Evolutionary conservation across 2,888 invertebrate genomes (phyloP), one percentile per base, ranked within the genome.

Genomic region (Eupeodes latifasciatus): DNA sequence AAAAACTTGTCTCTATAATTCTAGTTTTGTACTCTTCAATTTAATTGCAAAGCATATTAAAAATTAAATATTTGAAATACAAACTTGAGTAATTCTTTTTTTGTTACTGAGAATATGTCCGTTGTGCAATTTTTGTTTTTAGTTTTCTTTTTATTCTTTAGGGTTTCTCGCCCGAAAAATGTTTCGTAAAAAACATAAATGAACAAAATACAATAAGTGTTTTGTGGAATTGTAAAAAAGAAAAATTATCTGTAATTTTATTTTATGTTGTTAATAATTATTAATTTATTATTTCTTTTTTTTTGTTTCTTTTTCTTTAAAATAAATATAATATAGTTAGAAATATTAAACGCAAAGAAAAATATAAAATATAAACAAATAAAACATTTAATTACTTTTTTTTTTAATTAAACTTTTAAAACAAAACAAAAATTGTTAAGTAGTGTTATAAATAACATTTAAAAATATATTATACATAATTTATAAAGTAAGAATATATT

Each of bases 221-320:
- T 72, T 69, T 71, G 85, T 64, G 67, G 69, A 80, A 78, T 53
- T 76, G 75, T 79, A 76, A 78, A 67, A 92, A 94, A 95, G 95
- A 94, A 94, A 57, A 59, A 79, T 44, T 36, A 57, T 81, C 55
- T 77, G 40, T 77, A 66, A 64, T 64, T 76, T 79, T 51, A 72
- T 44, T 64, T 67, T 79, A 81, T 82, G 81, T 85, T 89, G 85
- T 89, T 89, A 85, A 82, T 89, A 85, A 82, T 78, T 78, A 81
- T 76, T 89, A 85, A 89, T 85, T 88, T 88, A 88, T 88, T 75
- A 69, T 75, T 64, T 75, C 82, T 59, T 72, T 67, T 19, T n/a
- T 59, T n/a, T 75, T 64, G n/a, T 53, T 53, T 27, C 55, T 71
- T 75, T n/a, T 53, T 71, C 14, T 47, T 71, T 44, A 75, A 62